Percentiles rank a stretch among this genome's conserved stretches.
Evolutionary conservation across 2,113 vertebrate genomes (phyloP).

Genomic region (Sus scrofa): DNA sequence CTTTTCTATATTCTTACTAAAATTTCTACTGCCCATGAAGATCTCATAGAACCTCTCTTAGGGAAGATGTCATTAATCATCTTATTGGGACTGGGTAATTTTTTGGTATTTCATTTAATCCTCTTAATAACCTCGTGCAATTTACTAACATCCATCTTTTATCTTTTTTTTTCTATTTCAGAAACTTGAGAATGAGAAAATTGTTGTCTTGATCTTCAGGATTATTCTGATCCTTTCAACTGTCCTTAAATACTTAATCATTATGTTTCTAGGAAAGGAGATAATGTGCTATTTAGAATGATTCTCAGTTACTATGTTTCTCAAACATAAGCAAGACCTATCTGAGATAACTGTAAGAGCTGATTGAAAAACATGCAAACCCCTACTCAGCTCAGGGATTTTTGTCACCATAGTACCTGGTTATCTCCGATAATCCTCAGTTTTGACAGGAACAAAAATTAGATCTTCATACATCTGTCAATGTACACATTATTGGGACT

Average conservation of each 20-base stretch:
- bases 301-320: neutral
- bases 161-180: neutral
- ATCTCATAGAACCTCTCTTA: neutral
- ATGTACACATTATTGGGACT: neutral
- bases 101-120: neutral
- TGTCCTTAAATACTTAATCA: neutral
- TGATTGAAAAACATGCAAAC: neutral
- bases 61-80: constrained; percentile 7
- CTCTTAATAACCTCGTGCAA: neutral
- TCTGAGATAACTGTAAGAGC: neutral
- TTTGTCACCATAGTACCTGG: neutral
- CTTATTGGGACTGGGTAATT: neutral
- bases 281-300: neutral
- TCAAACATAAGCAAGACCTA: neutral
- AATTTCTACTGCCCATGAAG: neutral
- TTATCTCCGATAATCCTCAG: neutral
- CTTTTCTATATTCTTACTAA: neutral
- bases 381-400: neutral
- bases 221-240: neutral
- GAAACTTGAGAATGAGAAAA: constrained; percentile 19
- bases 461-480: neutral
- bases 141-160: neutral
- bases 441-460: neutral
- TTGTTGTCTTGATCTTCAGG: neutral
- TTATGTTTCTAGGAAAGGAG: neutral